A percentile compares a stretch with the other conserved stretches of the same genome.
phyloP scores from a whole-genome alignment of 2,113 vertebrate genomes.

The Sialia sialis region DNA sequence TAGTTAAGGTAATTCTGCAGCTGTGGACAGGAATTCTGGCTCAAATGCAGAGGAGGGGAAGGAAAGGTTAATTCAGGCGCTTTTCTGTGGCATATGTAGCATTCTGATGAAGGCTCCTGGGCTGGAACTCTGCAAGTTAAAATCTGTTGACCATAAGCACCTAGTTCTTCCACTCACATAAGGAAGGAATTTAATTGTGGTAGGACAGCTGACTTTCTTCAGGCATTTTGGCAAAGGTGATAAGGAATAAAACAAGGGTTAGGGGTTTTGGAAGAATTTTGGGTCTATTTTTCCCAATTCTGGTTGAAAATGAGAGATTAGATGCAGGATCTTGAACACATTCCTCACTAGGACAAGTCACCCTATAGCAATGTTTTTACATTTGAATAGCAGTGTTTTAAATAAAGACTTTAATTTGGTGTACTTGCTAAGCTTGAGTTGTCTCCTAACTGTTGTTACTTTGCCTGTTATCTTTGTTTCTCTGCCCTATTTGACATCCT shows the following conservation, averaged over 20 bases:
- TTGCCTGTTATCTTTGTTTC: neutral
- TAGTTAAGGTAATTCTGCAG: neutral
- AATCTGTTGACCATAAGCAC: neutral
- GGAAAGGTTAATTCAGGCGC: neutral
- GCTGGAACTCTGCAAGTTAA: neutral
- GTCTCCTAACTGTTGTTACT: neutral
- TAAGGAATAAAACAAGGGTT: neutral
- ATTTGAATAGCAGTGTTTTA: neutral
- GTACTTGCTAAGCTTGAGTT: neutral
- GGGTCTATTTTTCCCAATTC: accelerated
- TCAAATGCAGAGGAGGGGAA: neutral
- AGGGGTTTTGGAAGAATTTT: neutral
- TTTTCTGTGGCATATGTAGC: neutral
- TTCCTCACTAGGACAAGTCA: neutral
- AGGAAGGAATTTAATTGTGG: neutral
- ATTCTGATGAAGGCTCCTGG: neutral
- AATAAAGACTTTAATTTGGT: neutral
- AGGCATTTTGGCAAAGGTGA: neutral
- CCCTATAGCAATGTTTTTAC: neutral
- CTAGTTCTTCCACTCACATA: neutral
- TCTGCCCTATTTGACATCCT: neutral
- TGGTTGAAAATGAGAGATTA: neutral
- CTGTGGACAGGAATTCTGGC: neutral
- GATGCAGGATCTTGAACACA: neutral
- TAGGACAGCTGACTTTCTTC: neutral